A percentile compares a stretch with the other conserved stretches of the same genome.
Conservation (phyloP, 2,113 vertebrate species). For the Mesitornis unicolor region DNA sequence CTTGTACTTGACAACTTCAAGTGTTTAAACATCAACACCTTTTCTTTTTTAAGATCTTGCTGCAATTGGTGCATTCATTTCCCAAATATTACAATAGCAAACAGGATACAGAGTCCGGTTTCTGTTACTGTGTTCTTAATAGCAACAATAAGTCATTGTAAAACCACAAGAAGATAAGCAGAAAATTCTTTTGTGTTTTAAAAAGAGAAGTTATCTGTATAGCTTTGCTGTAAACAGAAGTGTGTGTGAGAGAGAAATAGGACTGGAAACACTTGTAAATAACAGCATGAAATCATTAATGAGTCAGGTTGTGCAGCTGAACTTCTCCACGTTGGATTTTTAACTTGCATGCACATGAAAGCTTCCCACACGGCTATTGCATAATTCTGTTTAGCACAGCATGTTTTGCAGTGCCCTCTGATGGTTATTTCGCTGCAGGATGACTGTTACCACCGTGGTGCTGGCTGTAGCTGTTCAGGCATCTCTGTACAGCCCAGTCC, state of each 20-base stretch:
- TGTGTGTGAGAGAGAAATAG: neutral
- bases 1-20: slow-evolving; percentile 46
- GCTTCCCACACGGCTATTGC: neutral
- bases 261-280: neutral
- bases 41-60: slow-evolving; percentile 45
- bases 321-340: neutral
- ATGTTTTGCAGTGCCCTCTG: slow-evolving; percentile 56
- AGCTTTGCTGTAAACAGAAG: neutral
- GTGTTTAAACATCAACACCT: slow-evolving; percentile 29
- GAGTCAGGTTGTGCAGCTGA: neutral
- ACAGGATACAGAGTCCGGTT: slow-evolving; percentile 65
- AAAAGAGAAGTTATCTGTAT: neutral
- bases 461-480: neutral
- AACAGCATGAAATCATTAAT: neutral
- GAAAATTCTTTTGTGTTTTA: slow-evolving; percentile 43
- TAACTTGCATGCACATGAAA: neutral
- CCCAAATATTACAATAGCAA: slow-evolving; percentile 52
- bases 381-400: neutral
- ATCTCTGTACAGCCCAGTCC: neutral
- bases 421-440: slow-evolving; percentile 20
- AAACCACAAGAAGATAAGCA: slow-evolving; percentile 69
- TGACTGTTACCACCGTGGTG: neutral
- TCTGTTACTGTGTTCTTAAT: slow-evolving; percentile 71
- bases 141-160: slow-evolving; percentile 48
- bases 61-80: slow-evolving; percentile 21